Conservation (phyloP, 2,888 invertebrate species). For the Caenorhabditis panamensis region DNA sequence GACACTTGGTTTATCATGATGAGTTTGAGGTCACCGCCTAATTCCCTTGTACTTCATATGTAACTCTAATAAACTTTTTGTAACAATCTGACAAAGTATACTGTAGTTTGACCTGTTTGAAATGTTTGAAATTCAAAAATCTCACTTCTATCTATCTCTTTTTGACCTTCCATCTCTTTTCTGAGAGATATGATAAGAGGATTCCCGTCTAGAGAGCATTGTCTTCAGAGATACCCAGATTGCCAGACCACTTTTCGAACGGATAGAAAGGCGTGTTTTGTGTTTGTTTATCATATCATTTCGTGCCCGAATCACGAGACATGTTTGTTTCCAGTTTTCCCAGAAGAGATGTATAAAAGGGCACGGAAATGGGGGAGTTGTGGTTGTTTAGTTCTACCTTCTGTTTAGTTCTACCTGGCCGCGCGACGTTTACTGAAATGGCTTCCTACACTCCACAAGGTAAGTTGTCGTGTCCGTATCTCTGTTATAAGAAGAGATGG, state of each 20-base stretch:
- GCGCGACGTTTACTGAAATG: neutral
- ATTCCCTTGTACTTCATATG: neutral
- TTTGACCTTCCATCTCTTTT: neutral
- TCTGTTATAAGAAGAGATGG: neutral
- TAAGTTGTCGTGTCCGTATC: neutral
- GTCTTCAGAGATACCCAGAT: too few species aligned
- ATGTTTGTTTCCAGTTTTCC: neutral
- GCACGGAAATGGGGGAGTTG: neutral
- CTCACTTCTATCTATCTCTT: neutral
- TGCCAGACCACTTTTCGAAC: neutral
- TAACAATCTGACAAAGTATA: too few species aligned
- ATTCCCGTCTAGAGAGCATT: neutral
- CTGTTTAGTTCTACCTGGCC: too few species aligned
- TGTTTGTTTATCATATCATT: neutral
- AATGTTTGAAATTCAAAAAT: neutral
- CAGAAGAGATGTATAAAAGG: neutral
- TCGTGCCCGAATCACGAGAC: neutral
- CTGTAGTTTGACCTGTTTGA: too few species aligned
- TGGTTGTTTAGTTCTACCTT: too few species aligned
- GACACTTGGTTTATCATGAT: constrained; percentile 62
- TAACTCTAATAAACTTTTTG: too few species aligned
- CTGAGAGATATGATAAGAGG: neutral
- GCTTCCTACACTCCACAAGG: neutral
- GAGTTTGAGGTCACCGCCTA: constrained; percentile 44
- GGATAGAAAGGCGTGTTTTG: neutral